Evolutionary conservation across 2,888 invertebrate species (phyloP).

Genomic region (Amorpha juglandis): DNA sequence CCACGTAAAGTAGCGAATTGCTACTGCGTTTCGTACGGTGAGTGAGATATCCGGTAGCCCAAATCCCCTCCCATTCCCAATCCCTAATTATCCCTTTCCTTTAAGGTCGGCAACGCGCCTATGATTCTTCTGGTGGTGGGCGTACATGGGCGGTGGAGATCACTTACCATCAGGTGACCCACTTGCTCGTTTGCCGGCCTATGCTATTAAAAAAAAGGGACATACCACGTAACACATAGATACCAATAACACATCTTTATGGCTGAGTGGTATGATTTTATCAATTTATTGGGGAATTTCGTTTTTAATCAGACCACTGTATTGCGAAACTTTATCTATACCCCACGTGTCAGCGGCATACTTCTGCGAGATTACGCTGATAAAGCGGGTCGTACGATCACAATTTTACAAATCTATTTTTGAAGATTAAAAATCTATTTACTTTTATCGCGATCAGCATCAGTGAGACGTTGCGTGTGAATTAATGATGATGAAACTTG

Average conservation of each 20-base stretch:
- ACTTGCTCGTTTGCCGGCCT: too few relatives aligned
- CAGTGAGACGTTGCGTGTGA: not conserved
- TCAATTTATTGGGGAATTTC: not conserved
- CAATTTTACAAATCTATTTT: not conserved
- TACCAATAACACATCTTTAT: not conserved
- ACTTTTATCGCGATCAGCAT: not conserved
- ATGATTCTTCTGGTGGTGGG: too few relatives aligned
- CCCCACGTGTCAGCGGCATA: slow-evolving; percentile 3
- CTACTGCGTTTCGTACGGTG: too few relatives aligned
- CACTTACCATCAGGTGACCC: too few relatives aligned
- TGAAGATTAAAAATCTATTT: not conserved
- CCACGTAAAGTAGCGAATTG: too few relatives aligned
- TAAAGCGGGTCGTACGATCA: slow-evolving; percentile 20
- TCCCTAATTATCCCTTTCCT: too few relatives aligned
- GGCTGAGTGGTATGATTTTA: not conserved
- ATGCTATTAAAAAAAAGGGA: too few relatives aligned
- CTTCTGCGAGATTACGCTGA: slow-evolving; percentile 2
- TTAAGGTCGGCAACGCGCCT: too few relatives aligned
- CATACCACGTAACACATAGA: not conserved
- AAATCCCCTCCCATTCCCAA: too few relatives aligned
- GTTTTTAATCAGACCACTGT: not conserved
- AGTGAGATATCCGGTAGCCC: too few relatives aligned
- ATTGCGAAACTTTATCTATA: slow-evolving; percentile 4
- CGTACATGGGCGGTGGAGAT: too few relatives aligned
- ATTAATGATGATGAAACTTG: not conserved